Evolutionary conservation across 2,113 vertebrate genomes (phyloP).

Genomic region (Corythornis cristatus): DNA sequence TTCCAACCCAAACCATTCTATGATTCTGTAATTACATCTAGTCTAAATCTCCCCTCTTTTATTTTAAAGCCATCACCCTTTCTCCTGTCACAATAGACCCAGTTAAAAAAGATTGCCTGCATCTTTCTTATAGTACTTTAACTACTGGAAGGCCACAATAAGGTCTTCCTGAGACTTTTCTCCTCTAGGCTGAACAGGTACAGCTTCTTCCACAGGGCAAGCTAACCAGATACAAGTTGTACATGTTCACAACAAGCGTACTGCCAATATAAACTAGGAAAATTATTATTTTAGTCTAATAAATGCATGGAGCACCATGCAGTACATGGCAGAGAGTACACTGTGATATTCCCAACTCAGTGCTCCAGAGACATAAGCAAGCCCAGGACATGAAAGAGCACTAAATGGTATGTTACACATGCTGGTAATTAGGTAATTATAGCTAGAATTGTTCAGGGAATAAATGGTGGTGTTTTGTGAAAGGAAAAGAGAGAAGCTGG

Average conservation of each 20-base stretch:
- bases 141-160: not conserved
- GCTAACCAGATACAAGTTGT: not conserved
- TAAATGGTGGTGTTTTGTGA: not conserved
- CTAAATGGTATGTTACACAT: not conserved
- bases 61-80: not conserved
- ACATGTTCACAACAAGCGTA: not conserved
- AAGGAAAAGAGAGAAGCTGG: not conserved
- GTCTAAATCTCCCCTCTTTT: not conserved
- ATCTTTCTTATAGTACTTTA: not conserved
- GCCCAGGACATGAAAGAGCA: not conserved
- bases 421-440: slow-evolving; percentile 10
- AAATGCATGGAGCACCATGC: not conserved
- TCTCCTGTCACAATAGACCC: not conserved
- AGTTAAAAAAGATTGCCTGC: not conserved
- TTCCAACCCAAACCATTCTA: too few species aligned
- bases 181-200: not conserved
- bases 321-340: not conserved
- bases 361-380: not conserved
- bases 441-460: not conserved
- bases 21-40: not conserved
- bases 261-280: not conserved
- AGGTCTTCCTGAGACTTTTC: not conserved
- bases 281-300: not conserved
- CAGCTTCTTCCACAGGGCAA: not conserved
- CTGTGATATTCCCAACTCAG: not conserved